Evolutionary conservation across 1,140 invertebrate species (phyloP).

Genomic region (Bombus waltoni): DNA sequence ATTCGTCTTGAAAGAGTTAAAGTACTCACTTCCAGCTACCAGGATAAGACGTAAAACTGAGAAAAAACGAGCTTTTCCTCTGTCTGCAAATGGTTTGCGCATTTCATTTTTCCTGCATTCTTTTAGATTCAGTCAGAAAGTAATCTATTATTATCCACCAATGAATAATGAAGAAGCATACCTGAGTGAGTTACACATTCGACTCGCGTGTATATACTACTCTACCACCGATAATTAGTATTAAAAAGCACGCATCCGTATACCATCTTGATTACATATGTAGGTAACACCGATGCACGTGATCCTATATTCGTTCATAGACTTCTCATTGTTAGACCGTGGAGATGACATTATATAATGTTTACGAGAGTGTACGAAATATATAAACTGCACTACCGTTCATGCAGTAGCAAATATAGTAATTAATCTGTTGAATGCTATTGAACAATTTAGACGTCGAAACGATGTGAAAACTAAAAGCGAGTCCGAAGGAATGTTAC

Average conservation of each 20-base stretch:
- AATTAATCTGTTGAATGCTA: neutral
- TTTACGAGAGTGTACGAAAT: neutral
- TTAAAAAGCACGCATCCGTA: slow-evolving; percentile 30
- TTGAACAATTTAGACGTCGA: neutral
- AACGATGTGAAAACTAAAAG: neutral
- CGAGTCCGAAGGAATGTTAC: too few relatives aligned
- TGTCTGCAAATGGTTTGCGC: neutral
- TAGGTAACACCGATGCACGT: slow-evolving; percentile 1
- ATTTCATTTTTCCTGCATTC: slow-evolving; percentile 3
- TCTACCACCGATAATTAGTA: slow-evolving; percentile 32
- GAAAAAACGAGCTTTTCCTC: neutral
- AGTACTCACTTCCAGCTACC: neutral
- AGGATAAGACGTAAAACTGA: neutral
- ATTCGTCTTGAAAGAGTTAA: neutral
- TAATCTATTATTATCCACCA: slow-evolving; percentile 8
- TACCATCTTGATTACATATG: slow-evolving; percentile 22
- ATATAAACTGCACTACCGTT: neutral
- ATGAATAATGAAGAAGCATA: neutral
- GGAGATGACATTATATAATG: neutral
- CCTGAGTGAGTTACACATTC: slow-evolving; percentile 6
- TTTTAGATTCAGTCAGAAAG: slow-evolving; percentile 7
- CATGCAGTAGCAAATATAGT: neutral
- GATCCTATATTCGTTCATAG: neutral
- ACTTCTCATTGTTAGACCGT: neutral
- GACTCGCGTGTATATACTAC: neutral